Evolutionary conservation across 2,888 invertebrate species (phyloP).

Genomic region (Mactromeris polynyma): DNA sequence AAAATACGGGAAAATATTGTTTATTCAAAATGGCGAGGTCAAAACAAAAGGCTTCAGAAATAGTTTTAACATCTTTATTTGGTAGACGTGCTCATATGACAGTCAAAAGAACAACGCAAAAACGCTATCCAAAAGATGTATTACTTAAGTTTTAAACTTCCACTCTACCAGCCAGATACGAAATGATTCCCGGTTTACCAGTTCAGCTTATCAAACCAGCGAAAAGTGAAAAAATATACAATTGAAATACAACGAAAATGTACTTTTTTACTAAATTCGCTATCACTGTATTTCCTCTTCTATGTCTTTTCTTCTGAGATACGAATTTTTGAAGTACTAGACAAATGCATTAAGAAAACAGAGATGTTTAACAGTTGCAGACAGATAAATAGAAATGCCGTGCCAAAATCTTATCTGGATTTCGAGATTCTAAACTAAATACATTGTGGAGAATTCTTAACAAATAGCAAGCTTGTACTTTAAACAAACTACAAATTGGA

Average conservation of each 20-base stretch:
- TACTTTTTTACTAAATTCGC: not conserved
- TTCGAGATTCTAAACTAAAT: conserved; percentile 30
- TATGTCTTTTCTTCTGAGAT: conserved; percentile 21
- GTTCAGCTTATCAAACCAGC: not conserved
- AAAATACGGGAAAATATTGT: too few relatives aligned
- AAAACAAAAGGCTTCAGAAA: too few relatives aligned
- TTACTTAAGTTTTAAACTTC: too few relatives aligned
- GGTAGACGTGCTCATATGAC: too few relatives aligned
- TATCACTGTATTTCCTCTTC: not conserved
- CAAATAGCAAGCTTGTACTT: conserved; percentile 18
- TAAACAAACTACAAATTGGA: conserved; percentile 33
- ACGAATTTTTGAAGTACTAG: conserved; percentile 24
- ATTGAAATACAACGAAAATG: not conserved
- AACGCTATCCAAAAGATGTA: too few relatives aligned
- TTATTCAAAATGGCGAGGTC: too few relatives aligned
- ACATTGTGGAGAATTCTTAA: conserved; percentile 1
- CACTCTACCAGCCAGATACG: too few relatives aligned
- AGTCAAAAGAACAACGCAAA: too few relatives aligned
- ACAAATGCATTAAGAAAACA: conserved; percentile 37
- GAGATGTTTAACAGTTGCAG: conserved; percentile 42
- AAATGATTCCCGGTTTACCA: too few relatives aligned
- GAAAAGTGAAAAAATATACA: not conserved
- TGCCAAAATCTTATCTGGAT: conserved; percentile 39
- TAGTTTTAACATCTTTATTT: too few relatives aligned
- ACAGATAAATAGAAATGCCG: conserved; percentile 19